Percentiles rank a stretch among this genome's conserved stretches.
These are phyloP conservation scores for Metridium senile DNA, from an alignment of 92 coral and sea anemone genomes.

Conservation along the genomic window DNA sequence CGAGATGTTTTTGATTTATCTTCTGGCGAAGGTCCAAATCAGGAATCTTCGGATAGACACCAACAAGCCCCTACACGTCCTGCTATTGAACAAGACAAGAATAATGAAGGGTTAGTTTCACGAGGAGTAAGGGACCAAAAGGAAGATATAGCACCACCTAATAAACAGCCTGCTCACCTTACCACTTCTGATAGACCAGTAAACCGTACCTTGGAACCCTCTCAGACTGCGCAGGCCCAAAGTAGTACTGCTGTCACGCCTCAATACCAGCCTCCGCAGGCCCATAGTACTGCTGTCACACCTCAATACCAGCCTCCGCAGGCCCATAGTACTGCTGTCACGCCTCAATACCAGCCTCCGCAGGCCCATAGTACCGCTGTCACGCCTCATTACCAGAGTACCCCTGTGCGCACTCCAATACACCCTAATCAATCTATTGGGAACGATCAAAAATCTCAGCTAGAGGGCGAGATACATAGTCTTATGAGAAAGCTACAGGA, in stretches of 20 bases:
- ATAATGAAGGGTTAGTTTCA: background rate
- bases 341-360: slow-evolving; percentile 26
- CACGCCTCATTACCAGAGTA: slow-evolving; percentile 21
- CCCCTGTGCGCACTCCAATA: slow-evolving; percentile 19
- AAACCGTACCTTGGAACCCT: slow-evolving; percentile 21
- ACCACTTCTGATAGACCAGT: background rate
- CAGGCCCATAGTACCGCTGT: background rate
- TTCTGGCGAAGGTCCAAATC: background rate
- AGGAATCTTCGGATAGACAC: background rate
- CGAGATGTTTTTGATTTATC: slow-evolving; percentile 33
- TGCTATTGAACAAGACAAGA: background rate
- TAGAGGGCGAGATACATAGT: slow-evolving; percentile 70
- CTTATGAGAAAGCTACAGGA: slow-evolving; percentile 77
- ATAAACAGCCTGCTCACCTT: background rate
- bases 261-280: slow-evolving; percentile 24
- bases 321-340: background rate
- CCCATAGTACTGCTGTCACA: background rate
- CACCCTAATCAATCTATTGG: slow-evolving; percentile 16
- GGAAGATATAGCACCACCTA: background rate
- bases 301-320: slow-evolving; percentile 31
- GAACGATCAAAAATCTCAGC: slow-evolving; percentile 60
- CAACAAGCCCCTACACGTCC: background rate
- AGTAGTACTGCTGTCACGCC: background rate
- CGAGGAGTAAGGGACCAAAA: slow-evolving; percentile 5
- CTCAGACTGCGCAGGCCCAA: background rate